phyloP scores from a whole-genome alignment of 2,797 vertebrate genomes.

The Gambelia wislizenii region DNA sequence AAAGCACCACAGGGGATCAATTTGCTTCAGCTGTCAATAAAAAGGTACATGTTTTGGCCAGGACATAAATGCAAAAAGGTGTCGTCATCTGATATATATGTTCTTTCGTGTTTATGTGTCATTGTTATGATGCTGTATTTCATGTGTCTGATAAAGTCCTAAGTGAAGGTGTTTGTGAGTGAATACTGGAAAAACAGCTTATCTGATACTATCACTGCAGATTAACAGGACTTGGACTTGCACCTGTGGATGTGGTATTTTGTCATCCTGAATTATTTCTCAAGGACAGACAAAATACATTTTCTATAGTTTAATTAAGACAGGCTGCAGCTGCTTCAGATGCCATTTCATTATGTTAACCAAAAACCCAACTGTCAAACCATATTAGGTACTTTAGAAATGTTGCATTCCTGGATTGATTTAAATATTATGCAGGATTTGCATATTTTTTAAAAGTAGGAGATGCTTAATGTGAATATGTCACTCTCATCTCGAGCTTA shows the following conservation, averaged over 20 bases:
- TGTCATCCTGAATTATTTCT: constrained; percentile 47
- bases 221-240: neutral
- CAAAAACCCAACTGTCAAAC: constrained; percentile 27
- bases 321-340: constrained; percentile 16
- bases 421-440: constrained; percentile 40
- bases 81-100: too few species aligned
- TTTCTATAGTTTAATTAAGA: constrained; percentile 36
- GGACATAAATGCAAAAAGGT: too few species aligned
- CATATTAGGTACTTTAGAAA: neutral
- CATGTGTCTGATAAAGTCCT: too few species aligned
- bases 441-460: neutral
- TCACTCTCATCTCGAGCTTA: neutral
- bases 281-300: rapidly evolving
- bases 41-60: too few species aligned
- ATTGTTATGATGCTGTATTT: too few species aligned
- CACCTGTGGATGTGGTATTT: neutral
- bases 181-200: neutral
- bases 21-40: too few species aligned
- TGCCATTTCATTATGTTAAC: constrained; percentile 8
- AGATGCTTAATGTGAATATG: constrained; percentile 56
- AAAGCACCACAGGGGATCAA: too few species aligned
- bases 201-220: neutral
- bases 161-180: neutral
- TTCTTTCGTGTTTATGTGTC: too few species aligned
- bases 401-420: constrained; percentile 35